Conservation (phyloP, 2,797 vertebrate genomes). For the Sebastes variabilis region DNA sequence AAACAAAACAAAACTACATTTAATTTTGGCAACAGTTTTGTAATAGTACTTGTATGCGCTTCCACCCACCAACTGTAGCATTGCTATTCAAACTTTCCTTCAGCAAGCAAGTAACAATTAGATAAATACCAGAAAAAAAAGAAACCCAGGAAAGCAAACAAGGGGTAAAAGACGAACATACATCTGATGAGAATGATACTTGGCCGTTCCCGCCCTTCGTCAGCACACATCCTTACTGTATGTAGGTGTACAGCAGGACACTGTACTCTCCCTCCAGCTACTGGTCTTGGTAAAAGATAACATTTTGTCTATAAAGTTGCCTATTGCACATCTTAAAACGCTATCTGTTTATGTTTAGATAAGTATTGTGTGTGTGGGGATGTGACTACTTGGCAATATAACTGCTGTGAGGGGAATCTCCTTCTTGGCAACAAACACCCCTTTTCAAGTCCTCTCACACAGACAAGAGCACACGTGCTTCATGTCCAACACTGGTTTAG, state of each 20-base stretch:
- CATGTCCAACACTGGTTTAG: slow-evolving; percentile 5
- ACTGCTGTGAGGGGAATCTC: slow-evolving; percentile 29
- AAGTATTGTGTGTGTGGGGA: slow-evolving; percentile 19
- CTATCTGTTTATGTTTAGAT: neutral
- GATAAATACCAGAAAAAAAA: slow-evolving; percentile 10
- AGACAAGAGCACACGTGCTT: neutral
- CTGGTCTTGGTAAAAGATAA: slow-evolving; percentile 21
- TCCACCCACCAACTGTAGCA: slow-evolving; percentile 3
- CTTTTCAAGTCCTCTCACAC: slow-evolving; percentile 24
- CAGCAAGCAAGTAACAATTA: slow-evolving; percentile 30
- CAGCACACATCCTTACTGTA: neutral
- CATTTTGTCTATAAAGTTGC: slow-evolving; percentile 12
- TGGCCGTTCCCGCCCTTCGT: slow-evolving; percentile 7
- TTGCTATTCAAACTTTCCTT: neutral
- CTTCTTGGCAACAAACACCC: slow-evolving; percentile 5
- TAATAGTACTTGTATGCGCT: neutral
- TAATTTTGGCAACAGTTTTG: slow-evolving; percentile 47
- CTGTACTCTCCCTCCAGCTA: slow-evolving; percentile 11
- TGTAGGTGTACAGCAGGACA: slow-evolving; percentile 4
- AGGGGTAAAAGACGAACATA: slow-evolving; percentile 10
- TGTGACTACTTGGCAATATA: slow-evolving; percentile 60
- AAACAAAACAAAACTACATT: neutral
- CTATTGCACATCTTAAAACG: slow-evolving; percentile 28
- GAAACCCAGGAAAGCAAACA: neutral
- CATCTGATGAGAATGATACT: slow-evolving; percentile 37